phyloP scores from a whole-genome alignment of 2,113 vertebrate species.

The Blennius ocellaris region DNA sequence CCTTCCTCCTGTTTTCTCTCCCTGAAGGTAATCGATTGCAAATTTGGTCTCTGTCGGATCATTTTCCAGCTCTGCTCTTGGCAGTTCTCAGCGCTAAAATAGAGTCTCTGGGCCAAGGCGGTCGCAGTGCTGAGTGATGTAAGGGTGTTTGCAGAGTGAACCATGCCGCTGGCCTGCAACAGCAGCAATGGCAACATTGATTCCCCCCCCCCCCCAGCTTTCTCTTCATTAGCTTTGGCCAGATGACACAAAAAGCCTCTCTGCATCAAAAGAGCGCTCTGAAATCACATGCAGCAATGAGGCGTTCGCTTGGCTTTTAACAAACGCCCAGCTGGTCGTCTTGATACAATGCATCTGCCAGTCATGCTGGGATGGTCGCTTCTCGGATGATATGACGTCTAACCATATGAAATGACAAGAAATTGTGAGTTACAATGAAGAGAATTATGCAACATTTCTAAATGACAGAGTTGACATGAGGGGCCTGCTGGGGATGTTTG shows the following conservation, averaged over 20 bases:
- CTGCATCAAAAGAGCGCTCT: conserved; percentile 42
- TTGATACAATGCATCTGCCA: conserved; percentile 42
- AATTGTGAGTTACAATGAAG: not conserved
- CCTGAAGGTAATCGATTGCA: conserved; percentile 35
- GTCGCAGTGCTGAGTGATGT: conserved; percentile 20
- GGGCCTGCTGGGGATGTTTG: too few species aligned
- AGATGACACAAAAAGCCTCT: conserved; percentile 50
- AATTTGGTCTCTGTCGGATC: conserved; percentile 35
- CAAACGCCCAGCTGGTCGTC: conserved; percentile 35
- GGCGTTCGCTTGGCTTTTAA: conserved; percentile 24
- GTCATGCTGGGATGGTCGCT: conserved; percentile 15
- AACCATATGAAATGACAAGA: not conserved
- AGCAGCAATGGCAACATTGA: conserved; percentile 47
- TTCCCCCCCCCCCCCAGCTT: conserved; percentile 23
- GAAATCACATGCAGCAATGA: conserved; percentile 46
- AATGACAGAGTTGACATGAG: too few species aligned
- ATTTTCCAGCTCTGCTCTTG: conserved; percentile 35
- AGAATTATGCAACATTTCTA: too few species aligned
- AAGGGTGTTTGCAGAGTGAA: conserved; percentile 28
- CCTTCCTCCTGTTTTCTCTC: not conserved
- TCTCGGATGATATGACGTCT: conserved; percentile 9
- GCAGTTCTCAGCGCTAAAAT: conserved; percentile 40
- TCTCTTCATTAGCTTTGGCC: conserved; percentile 37
- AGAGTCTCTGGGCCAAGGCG: conserved; percentile 17
- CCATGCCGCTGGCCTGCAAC: conserved; percentile 7